Base-by-base conservation (phyloP, 2,888 invertebrate species). In the Quadroppia sp. region DNA sequence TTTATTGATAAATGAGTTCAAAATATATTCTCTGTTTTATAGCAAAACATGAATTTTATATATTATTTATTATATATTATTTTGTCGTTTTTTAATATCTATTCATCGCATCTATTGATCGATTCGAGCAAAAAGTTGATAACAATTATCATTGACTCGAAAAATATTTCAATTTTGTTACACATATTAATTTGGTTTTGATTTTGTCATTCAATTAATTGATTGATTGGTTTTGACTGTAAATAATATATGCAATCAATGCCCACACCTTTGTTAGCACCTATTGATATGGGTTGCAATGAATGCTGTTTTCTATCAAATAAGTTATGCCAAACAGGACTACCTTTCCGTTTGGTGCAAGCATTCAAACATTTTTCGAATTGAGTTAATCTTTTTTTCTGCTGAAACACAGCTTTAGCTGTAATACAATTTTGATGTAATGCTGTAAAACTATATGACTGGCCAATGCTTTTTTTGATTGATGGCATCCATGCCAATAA, bases 361-460 rank as follows among this genome's bases (percentile, higher is more conserved):
- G n/a, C 9, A 11, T 53, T 53, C 23, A 53, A 53, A 53, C 53
- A 53, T 53, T 53, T 53, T 45, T 45, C 2, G 53, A 53, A 20
- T 53, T 20, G 53, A 53, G 53, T 53, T 53, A 53, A 53, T 53
- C 53, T 53, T 20, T 20, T n/a, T 36, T 36, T 53, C 17, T 53
- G 53, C 53, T 53, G 3, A 20, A 7, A 15, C 53, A 59, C 3
- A 17, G 23, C 15, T 56, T 56, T 6, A 9, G 17, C 36, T 40
- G 64, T 64, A 64, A 61, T 61, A 61, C 32, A 61, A 64, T 64
- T 64, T 64, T 36, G 32, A 64, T 64, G 36, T 32, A 64, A 64
- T 64, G 30, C 64, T 40, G 2, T 64, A 40, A 17, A 32, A 40
- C 17, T 25, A 25, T 56, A 56, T 40, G 32, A 64, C 40, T 40